A percentile compares a stretch with the other conserved stretches of the same genome.
Conservation (phyloP, 30 jellyfish, hydroid and myxozoan genomes). For the Turritopsis dohrnii region DNA sequence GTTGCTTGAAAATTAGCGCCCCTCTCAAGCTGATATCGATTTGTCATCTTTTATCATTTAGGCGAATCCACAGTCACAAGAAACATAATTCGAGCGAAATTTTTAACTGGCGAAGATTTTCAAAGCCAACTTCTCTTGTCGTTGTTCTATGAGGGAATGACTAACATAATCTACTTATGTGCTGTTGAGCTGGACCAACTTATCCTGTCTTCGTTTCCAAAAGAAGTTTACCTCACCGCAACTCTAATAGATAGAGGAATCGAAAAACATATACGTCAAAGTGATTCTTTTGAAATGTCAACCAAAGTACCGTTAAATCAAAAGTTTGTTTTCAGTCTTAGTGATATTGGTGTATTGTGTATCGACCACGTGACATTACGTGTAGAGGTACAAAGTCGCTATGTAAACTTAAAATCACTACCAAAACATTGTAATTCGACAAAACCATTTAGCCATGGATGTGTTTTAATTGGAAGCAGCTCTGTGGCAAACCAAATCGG, state of each 20-base stretch:
- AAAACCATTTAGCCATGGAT: conserved; percentile 57
- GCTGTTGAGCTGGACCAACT: conserved; percentile 44
- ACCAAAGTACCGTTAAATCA: not conserved
- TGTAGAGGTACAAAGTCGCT: not conserved
- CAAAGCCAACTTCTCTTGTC: not conserved
- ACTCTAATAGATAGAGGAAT: conserved; percentile 1
- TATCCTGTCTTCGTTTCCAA: conserved; percentile 46
- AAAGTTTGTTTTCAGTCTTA: conserved; percentile 8
- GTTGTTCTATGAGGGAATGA: not conserved
- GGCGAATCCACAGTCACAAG: not conserved
- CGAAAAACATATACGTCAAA: not conserved
- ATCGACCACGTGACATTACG: conserved; percentile 14
- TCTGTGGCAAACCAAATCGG: conserved; percentile 35
- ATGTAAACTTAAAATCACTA: not conserved
- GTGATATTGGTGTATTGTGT: not conserved
- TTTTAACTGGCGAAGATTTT: not conserved
- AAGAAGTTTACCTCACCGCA: conserved; percentile 27
- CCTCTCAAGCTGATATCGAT: not conserved
- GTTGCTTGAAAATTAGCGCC: not conserved
- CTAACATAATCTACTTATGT: not conserved
- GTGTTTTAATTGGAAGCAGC: conserved; percentile 44
- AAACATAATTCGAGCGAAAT: not conserved
- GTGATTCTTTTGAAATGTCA: not conserved
- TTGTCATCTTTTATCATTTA: no score
- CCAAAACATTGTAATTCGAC: not conserved